Base-by-base conservation (phyloP, 2,888 invertebrate species). In the Hipparchia sbordonii region DNA sequence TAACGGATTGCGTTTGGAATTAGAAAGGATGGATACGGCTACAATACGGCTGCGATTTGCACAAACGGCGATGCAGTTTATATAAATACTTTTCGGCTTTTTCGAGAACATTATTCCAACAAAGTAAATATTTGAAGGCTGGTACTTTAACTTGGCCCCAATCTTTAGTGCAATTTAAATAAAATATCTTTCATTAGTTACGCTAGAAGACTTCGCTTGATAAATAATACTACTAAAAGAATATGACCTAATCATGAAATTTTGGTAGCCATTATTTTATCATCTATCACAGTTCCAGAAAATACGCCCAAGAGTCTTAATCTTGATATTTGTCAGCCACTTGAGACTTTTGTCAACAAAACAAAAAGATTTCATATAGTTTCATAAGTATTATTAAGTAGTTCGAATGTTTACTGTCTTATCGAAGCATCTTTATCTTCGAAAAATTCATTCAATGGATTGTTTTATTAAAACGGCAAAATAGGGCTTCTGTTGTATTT, bases 11-110 rank as follows among this genome's bases (percentile, higher is more conserved):
- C 61, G 23, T 9, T 51, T 59, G 46, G 67, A 66, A 67, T 67
- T 61, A 71, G 60, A 65, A 61, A 71, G 68, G 68, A 59, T 68
- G 59, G 59, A 68, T 68, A 60, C n/a, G 67, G 56, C 67, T 56
- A 56, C 62, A 48, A 23, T 48, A 46, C 8, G n/a, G 52, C 65
- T 65, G 52, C 13, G 2, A 8, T 33, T 65, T 51, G 33, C 65
- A 33, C 51, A 51, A 51, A 65, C 4, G 23, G 62, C 33, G 57
- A 56, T 57, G 67, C 67, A 57, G 13, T 67, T 23, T 57, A 23
- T 57, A 57, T 51, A 67, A 67, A 67, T 56, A 45, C 54, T 13
- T 45, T 7, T 57, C 13, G 13, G 48, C 48, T 48, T 48, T 23
- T 13, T 46, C 10, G 67, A 57, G 56, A 45, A 57, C 56, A 45